These are phyloP conservation scores for Incurvaria masculella DNA, from an alignment of 2,888 invertebrate genomes.

Conservation along the genomic window DNA sequence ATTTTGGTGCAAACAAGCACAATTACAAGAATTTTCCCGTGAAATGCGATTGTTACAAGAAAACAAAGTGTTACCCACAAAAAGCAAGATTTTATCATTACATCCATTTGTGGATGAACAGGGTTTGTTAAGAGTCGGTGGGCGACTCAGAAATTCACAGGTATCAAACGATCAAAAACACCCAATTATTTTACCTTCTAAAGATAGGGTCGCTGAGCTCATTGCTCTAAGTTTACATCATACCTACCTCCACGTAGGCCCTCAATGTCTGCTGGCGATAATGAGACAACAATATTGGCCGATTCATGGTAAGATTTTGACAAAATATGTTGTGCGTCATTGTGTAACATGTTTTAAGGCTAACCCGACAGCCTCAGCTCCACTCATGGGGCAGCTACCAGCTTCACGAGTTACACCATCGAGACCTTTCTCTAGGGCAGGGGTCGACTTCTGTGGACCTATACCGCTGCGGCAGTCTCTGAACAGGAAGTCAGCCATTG, in stretches of 20 bases:
- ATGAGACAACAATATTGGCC: slow-evolving; percentile 4
- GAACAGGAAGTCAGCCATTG: not conserved
- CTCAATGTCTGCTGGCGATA: not conserved
- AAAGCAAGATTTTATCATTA: not conserved
- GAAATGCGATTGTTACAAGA: not conserved
- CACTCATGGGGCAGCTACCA: slow-evolving; percentile 5
- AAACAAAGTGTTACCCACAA: not conserved
- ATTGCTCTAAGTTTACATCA: slow-evolving; percentile 2
- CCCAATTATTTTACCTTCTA: slow-evolving; percentile 5
- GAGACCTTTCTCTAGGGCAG: not conserved
- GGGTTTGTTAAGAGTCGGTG: slow-evolving; percentile 2
- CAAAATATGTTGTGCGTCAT: not conserved
- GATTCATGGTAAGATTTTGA: not conserved
- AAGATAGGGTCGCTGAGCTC: not conserved
- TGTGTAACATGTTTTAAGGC: slow-evolving; percentile 5
- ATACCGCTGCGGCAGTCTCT: not conserved
- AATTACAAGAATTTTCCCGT: not conserved
- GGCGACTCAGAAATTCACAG: not conserved
- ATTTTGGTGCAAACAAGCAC: not conserved
- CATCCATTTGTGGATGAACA: slow-evolving; percentile 1
- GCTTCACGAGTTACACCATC: not conserved
- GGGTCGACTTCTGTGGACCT: slow-evolving; percentile 5
- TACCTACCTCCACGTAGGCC: slow-evolving; percentile 2
- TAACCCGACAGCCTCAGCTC: not conserved
- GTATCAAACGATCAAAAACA: slow-evolving; percentile 2